Evolutionary conservation across 2,113 vertebrate species (phyloP), one percentile per base, ranked within the genome.

Genomic region (Propithecus coquereli): DNA sequence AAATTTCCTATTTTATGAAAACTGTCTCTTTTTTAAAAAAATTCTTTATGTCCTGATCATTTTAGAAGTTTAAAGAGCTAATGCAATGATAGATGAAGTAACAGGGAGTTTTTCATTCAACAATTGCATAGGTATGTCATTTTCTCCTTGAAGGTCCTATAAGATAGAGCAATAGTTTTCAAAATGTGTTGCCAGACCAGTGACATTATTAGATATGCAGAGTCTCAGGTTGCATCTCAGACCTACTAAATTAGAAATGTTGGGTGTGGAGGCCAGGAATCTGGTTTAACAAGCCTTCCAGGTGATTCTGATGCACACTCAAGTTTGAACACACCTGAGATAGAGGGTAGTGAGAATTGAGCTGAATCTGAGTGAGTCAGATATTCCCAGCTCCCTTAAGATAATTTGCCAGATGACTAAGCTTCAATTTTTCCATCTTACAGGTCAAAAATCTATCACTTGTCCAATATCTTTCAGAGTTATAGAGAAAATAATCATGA

Each of bases 391-490:
- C n/a, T 90, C 27, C 43, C 54, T 68, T 66, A 30, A 65, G 45
- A 59, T 4, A 20, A 2, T 34, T 80, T n/a, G 27, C 47, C 22
- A 43, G 37, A 52, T 94, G 90, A 94, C 22, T 30, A 8, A 85
- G 18, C 43, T 84, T 79, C 34, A 74, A 0, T 61, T 94, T 92
- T 83, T 59, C 27, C 61, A 8, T 65, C 27, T 84, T 20, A 17
- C 37, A 50, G 88, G n/a, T 79, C 65, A 52, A 50, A 87, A 68
- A 2, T 87, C 50, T 74, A 13, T 63, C 37, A 22, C 22, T 76
- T 70, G 66, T 74, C 43, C 52, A 63, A 12, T 61, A 25, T 84
- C 71, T 90, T 79, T 94, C 89, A 87, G 63, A 87, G 50, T 66
- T 54, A 27, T 30, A 50, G 17, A 52, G 23, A 91, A 79, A 54